A percentile compares a stretch with the other conserved stretches of the same genome.
Conservation (phyloP, 2,888 invertebrate genomes). For the Ophion ventricosus region DNA sequence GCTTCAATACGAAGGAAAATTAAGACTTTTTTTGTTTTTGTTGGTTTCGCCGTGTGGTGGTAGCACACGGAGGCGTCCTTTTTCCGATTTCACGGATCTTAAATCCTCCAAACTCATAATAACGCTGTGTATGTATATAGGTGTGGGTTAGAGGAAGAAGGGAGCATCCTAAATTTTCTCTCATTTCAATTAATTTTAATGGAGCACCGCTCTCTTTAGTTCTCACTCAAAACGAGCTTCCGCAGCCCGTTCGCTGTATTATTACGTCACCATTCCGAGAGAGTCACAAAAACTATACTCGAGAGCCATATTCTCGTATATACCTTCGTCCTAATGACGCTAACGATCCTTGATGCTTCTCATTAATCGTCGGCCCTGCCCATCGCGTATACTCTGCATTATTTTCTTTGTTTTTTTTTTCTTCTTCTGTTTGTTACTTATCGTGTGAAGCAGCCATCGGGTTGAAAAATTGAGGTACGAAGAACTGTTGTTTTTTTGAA, state of each 20-base stretch:
- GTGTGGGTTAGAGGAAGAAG: not conserved
- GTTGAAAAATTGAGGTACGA: no score
- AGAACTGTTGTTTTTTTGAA: no score
- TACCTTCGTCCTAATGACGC: constrained; percentile 39
- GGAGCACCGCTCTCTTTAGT: constrained; percentile 13
- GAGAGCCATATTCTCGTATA: constrained; percentile 1
- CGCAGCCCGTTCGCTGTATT: constrained; percentile 37
- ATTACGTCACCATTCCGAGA: constrained; percentile 33
- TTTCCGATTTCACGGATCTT: constrained; percentile 37
- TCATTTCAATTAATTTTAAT: constrained; percentile 60
- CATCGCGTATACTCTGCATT: not conserved
- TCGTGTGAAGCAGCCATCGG: not conserved
- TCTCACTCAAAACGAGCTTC: constrained; percentile 16
- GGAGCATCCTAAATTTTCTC: constrained; percentile 41
- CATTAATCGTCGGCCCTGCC: constrained; percentile 46
- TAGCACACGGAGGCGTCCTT: constrained; percentile 18
- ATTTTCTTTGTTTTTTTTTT: constrained; percentile 21
- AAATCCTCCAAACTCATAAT: constrained; percentile 11
- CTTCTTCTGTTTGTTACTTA: not conserved
- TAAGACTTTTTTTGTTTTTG: constrained; percentile 38
- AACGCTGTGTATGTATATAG: not conserved
- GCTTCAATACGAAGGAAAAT: constrained; percentile 31
- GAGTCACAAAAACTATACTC: constrained; percentile 12
- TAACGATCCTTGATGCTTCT: constrained; percentile 36
- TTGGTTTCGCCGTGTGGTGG: constrained; percentile 5